Base-by-base conservation (phyloP, 2,888 invertebrate species). In the Cephus pulcher region DNA sequence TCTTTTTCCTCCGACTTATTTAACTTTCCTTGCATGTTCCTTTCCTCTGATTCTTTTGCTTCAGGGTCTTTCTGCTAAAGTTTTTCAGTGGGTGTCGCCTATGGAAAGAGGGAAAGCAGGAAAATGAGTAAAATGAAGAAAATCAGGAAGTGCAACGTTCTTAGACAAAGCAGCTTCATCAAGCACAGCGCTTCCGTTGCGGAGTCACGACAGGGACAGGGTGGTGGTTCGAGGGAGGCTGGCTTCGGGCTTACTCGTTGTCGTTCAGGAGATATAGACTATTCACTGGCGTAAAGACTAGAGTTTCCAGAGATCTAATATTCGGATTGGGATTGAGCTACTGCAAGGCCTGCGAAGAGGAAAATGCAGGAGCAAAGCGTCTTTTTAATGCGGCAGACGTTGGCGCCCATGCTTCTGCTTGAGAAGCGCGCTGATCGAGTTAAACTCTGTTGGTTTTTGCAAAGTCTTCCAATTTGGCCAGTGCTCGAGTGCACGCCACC, bases 261-360 rank as follows among this genome's bases (percentile, higher is more conserved):
- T 77, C 71, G 80, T 80, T 80, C 78, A 80, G 82, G 78, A 79
- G 79, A 79, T 81, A 79, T 82, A 80, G 82, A 78, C 80, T 80
- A 83, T 81, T 83, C 82, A 85, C 84, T 82, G 85, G 78, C 78
- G 80, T 82, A 80, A 80, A 40, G 81, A 81, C 78, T 79, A 79
- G 82, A 84, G 83, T 85, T 82, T 81, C 80, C 82, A 74, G 82
- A 84, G 81, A 86, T 85, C 85, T 86, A 87, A 87, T 86, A 86
- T 86, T 86, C 87, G 86, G 86, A 80, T 76, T 78, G 80, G 81
- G 83, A 85, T 84, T 68, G 75, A 15, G 40, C 15, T 40, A 40
- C 34, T 34, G 34, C 40, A 1, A 15, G 40, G 56, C 34, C n/a
- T 33, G 23, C 3, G 70, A 40, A 69, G 23, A 23, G 34, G n/a